These are phyloP conservation scores for Enteromius treurensis DNA, from an alignment of 2,797 vertebrate genomes.

Conservation along the genomic window DNA sequence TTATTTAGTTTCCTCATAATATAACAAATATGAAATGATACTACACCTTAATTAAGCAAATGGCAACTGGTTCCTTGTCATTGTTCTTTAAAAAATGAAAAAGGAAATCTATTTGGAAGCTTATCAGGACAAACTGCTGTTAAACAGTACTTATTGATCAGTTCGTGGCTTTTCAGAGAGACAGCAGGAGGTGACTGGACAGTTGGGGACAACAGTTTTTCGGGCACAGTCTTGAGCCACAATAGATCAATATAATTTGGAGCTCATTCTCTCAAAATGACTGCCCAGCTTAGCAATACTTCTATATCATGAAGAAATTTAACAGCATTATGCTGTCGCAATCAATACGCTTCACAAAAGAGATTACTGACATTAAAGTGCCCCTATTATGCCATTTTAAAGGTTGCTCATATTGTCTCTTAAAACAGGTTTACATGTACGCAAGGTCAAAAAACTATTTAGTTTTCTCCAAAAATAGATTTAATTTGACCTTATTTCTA, in stretches of 20 bases:
- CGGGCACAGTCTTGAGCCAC: conserved; percentile 31
- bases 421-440: too few relatives aligned
- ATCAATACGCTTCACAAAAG: neutral
- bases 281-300: conserved; percentile 28
- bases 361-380: neutral
- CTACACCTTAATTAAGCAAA: conserved; percentile 39
- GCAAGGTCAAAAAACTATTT: too few relatives aligned
- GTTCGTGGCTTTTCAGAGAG: conserved; percentile 45
- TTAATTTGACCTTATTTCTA: too few relatives aligned
- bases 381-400: too few relatives aligned
- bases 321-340: neutral
- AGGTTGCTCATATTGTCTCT: too few relatives aligned
- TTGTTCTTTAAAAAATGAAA: conserved; percentile 20
- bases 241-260: conserved; percentile 46
- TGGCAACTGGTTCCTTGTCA: neutral
- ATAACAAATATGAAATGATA: conserved; percentile 48
- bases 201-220: conserved; percentile 8
- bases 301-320: neutral
- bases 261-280: neutral
- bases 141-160: conserved; percentile 49
- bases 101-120: conserved; percentile 20
- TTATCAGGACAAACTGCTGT: conserved; percentile 49
- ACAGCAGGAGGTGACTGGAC: conserved; percentile 40
- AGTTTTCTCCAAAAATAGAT: too few relatives aligned
- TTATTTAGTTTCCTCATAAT: conserved; percentile 37